A percentile compares a stretch with the other conserved stretches of the same genome.
Evolutionary conservation across 2,888 invertebrate species (phyloP).

Genomic region (Schizaphis graminum): DNA sequence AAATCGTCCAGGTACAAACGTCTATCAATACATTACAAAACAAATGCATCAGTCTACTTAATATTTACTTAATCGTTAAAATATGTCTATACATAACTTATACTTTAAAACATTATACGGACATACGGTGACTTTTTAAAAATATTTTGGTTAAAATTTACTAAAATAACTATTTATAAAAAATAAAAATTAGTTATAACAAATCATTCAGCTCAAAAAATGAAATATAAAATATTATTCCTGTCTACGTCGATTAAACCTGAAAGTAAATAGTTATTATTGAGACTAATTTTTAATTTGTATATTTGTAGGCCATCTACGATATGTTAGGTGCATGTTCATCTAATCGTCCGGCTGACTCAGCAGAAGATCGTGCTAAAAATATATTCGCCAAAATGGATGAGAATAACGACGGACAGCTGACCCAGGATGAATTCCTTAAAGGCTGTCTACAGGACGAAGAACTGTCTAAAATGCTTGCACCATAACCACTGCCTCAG

Average conservation of each 20-base stretch:
- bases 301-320: conserved; percentile 89
- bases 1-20: conserved; percentile 91
- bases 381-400: conserved; percentile 99
- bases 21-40: background rate
- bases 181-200: background rate
- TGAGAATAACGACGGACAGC: conserved; percentile 97
- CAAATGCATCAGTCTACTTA: background rate
- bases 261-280: background rate
- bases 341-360: conserved; percentile 93
- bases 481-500: conserved; percentile 77
- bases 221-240: background rate
- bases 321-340: conserved; percentile 99
- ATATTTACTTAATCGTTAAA: background rate
- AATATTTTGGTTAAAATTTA: background rate
- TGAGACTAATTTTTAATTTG: conserved; percentile 31
- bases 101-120: background rate
- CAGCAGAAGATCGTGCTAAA: conserved; percentile 97
- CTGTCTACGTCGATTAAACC: background rate
- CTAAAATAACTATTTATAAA: background rate
- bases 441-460: conserved; percentile 98
- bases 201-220: background rate
- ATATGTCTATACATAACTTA: background rate
- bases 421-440: conserved; percentile 97
- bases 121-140: conserved; percentile 66
- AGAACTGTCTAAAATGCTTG: conserved; percentile 94